Conservation (phyloP, 1,140 invertebrate genomes). For the Plutomurus gul region DNA sequence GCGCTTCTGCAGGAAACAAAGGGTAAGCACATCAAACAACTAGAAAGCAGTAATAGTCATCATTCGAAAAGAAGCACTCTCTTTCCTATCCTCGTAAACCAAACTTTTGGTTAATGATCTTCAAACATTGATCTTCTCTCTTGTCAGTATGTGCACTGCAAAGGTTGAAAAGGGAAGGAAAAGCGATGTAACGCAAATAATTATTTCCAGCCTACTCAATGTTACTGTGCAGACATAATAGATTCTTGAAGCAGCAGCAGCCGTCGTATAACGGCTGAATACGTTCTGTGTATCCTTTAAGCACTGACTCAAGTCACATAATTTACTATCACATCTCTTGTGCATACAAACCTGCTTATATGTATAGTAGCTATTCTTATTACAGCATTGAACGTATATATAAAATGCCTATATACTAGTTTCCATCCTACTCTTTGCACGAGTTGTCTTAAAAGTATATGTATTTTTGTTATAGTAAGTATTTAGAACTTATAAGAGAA, state of each 20-base stretch:
- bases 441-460: too few species aligned
- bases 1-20: too few species aligned
- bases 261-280: background rate
- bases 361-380: background rate
- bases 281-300: background rate
- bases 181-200: slow-evolving; percentile 36
- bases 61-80: background rate
- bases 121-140: slow-evolving; percentile 50
- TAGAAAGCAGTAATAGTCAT: too few species aligned
- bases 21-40: too few species aligned
- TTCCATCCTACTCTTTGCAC: background rate
- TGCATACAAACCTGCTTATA: background rate
- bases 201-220: slow-evolving; percentile 32
- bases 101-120: slow-evolving; percentile 50
- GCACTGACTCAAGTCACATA: background rate
- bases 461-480: too few species aligned
- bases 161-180: slow-evolving; percentile 18
- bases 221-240: background rate
- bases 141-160: background rate
- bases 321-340: background rate
- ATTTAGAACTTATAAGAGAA: background rate
- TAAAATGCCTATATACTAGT: background rate
- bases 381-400: background rate
- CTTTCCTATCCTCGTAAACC: slow-evolving; percentile 10
- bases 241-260: background rate